Conservation (phyloP, 2,797 vertebrate species). For the Mastacembelus armatus region DNA sequence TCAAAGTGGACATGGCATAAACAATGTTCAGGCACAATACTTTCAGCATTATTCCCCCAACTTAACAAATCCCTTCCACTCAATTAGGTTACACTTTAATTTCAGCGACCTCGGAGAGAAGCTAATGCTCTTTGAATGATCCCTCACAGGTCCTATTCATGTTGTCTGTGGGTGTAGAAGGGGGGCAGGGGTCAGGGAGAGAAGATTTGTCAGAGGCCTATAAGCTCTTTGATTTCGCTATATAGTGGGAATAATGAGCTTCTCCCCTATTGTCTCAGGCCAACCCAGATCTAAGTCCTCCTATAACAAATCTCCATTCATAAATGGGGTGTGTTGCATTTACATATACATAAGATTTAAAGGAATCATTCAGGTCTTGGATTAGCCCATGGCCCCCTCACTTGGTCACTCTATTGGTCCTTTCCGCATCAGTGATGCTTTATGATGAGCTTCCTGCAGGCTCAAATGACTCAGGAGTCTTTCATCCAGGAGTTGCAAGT, state of each 20-base stretch:
- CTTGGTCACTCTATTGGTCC: slow-evolving; percentile 60
- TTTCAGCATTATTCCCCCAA: slow-evolving; percentile 50
- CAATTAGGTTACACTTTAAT: slow-evolving; percentile 74
- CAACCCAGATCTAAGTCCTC: slow-evolving; percentile 67
- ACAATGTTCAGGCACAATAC: slow-evolving; percentile 24
- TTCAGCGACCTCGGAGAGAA: slow-evolving; percentile 59
- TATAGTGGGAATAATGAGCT: slow-evolving; percentile 80
- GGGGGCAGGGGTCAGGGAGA: slow-evolving; percentile 38
- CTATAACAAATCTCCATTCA: slow-evolving; percentile 64
- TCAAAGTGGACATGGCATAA: neutral
- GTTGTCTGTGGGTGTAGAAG: slow-evolving; percentile 36
- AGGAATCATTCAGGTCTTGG: slow-evolving; percentile 71
- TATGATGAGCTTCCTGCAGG: slow-evolving; percentile 61
- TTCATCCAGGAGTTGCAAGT: slow-evolving; percentile 57
- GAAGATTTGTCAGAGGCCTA: slow-evolving; percentile 35
- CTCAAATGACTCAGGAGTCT: slow-evolving; percentile 58
- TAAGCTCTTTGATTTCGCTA: slow-evolving; percentile 77
- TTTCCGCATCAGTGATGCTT: slow-evolving; percentile 77
- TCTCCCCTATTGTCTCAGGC: slow-evolving; percentile 75
- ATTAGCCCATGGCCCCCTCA: slow-evolving; percentile 75
- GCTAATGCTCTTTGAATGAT: slow-evolving; percentile 76
- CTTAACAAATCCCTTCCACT: slow-evolving; percentile 35
- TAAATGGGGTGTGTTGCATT: slow-evolving; percentile 70
- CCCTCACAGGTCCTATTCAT: slow-evolving; percentile 68
- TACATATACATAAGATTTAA: slow-evolving; percentile 82